Evolutionary conservation across 2,888 invertebrate genomes (phyloP).

Genomic region (Acanthococcus lagerstroemiae): DNA sequence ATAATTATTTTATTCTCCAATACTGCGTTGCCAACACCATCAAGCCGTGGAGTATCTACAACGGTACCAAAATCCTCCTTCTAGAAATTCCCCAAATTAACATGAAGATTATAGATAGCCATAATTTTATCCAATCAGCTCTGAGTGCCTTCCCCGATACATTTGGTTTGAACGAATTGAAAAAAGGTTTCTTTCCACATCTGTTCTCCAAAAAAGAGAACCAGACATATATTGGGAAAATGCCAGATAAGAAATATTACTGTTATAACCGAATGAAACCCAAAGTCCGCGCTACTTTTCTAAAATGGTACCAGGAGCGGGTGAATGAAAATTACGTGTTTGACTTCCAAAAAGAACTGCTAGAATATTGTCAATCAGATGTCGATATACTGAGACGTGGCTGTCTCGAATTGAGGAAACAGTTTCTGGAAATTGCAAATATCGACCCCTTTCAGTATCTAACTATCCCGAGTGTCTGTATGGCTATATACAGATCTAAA

Average conservation of each 20-base stretch:
- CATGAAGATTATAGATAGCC: slow-evolving; percentile 25
- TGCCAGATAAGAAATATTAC: slow-evolving; percentile 35
- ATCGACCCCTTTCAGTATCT: slow-evolving; percentile 38
- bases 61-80: slow-evolving; percentile 34
- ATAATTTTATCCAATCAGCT: slow-evolving; percentile 39
- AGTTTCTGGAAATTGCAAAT: slow-evolving; percentile 34
- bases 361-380: slow-evolving; percentile 35
- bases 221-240: slow-evolving; percentile 35
- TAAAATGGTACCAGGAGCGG: slow-evolving; percentile 35
- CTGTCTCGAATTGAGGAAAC: slow-evolving; percentile 37
- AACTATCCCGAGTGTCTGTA: slow-evolving; percentile 38
- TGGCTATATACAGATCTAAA: slow-evolving; percentile 32
- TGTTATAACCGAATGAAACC: slow-evolving; percentile 34
- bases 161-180: slow-evolving; percentile 35
- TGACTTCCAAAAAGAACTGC: slow-evolving; percentile 38
- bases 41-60: slow-evolving; percentile 35
- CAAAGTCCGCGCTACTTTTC: slow-evolving; percentile 32
- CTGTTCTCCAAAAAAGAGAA: slow-evolving; percentile 37
- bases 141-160: slow-evolving; percentile 37
- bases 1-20: slow-evolving; percentile 32
- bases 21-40: slow-evolving; percentile 11
- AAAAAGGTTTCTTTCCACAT: slow-evolving; percentile 38
- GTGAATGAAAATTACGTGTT: slow-evolving; percentile 34
- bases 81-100: slow-evolving; percentile 32
- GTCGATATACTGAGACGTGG: slow-evolving; percentile 38